Base-by-base conservation (phyloP, 2,797 vertebrate genomes). In the Melanotaenia trifasciata region DNA sequence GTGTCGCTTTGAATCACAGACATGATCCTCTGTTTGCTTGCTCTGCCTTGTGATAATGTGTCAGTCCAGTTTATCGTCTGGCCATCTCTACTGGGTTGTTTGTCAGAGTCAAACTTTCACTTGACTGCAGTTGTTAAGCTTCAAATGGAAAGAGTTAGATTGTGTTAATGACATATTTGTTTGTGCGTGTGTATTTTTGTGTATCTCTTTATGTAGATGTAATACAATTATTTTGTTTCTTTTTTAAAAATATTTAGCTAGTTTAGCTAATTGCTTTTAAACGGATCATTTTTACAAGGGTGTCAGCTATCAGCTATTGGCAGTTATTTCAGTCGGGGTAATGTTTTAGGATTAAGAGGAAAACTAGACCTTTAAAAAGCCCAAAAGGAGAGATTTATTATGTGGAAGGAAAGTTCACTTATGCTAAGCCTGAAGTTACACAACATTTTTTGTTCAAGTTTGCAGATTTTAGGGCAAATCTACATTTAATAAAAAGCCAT, bases 1-100 rank as follows among this genome's bases (percentile, higher is more conserved):
- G 60, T 60, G 67, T 80, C 50, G 9, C 64, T 80, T 78, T 74
- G 65, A 75, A 82, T 83, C 74, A 76, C 60, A 72, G 58, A 67
- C 53, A 6, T 64, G 35, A 63, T 61, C 57, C 74, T 45, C 43
- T 62, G 62, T 65, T 51, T 30, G 5, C 73, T 47, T 45, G 57
- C 26, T 45, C 50, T 77, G 58, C 24, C 36, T 13, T 54, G 58
- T 69, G 43, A 45, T 51, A 43, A 64, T 20, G 4, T 22, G 65
- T 53, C 26, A 38, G 32, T 64, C 38, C 22, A 4, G 24, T 30
- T 75, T 30, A 24, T 71, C 18, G 14, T 65, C 35, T 65, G 50
- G 71, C 56, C 47, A 32, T 47, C 24, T 30, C 58, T 13, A 36
- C 28, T 38, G 6, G 32, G n/a, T 50, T 68, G 43, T 65, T 1